phyloP scores from a whole-genome alignment of 2,113 vertebrate genomes.

The Garra rufa region DNA sequence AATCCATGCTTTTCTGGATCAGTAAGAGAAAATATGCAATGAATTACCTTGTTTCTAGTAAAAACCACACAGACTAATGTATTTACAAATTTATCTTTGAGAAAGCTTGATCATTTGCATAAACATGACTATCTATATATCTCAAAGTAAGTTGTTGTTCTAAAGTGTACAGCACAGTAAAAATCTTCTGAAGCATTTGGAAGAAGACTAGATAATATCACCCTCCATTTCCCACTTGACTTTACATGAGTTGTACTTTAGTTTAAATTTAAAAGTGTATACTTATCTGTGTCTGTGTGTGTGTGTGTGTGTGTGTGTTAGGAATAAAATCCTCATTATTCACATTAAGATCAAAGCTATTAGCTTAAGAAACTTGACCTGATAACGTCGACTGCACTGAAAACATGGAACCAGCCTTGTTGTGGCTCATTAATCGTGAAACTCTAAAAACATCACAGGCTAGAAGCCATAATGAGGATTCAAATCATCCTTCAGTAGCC shows the following conservation, averaged over 20 bases:
- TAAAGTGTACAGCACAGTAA: background rate
- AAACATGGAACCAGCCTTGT: slow-evolving; percentile 63
- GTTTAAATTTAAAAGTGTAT: slow-evolving; percentile 23
- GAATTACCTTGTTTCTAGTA: background rate
- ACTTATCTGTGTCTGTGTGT: slow-evolving; percentile 6
- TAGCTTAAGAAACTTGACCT: slow-evolving; percentile 64
- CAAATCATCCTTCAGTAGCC: background rate
- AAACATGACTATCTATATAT: slow-evolving; percentile 7
- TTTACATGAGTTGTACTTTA: slow-evolving; percentile 26
- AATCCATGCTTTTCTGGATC: background rate
- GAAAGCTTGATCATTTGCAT: slow-evolving; percentile 36
- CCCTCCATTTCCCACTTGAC: slow-evolving; percentile 22
- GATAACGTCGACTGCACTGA: slow-evolving; percentile 67
- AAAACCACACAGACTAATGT: background rate
- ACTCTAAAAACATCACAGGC: slow-evolving; percentile 35
- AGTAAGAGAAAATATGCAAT: background rate
- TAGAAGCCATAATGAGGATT: slow-evolving; percentile 45
- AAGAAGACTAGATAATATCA: slow-evolving; percentile 2
- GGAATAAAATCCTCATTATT: slow-evolving; percentile 66
- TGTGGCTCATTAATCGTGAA: slow-evolving; percentile 61
- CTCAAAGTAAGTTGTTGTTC: background rate
- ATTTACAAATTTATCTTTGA: background rate
- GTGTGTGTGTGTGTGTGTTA: background rate
- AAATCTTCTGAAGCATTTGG: slow-evolving; percentile 29
- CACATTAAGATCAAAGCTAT: slow-evolving; percentile 69